A percentile compares a stretch with the other conserved stretches of the same genome.
These are phyloP conservation scores for Ceratosolen fusciceps DNA, from an alignment of 1,140 invertebrate species.

Conservation along the genomic window DNA sequence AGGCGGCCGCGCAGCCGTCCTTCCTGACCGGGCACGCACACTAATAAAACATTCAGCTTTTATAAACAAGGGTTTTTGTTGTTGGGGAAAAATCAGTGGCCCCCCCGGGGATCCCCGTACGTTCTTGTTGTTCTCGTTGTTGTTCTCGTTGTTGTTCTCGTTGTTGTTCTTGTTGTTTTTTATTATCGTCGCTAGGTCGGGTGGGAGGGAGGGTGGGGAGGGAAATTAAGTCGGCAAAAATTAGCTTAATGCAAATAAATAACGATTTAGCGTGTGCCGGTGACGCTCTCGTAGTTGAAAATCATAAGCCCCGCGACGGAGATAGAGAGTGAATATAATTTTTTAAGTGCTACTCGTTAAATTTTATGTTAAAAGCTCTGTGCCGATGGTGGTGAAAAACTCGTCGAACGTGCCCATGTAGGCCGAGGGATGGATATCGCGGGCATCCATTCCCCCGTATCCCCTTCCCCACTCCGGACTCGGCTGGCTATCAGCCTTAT, in stretches of 20 bases:
- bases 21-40: too few relatives aligned
- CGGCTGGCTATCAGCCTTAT: neutral
- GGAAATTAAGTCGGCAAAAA: neutral
- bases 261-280: constrained; percentile 1
- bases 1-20: too few relatives aligned
- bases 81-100: neutral
- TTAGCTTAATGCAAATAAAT: constrained; percentile 26
- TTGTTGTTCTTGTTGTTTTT: too few relatives aligned
- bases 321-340: constrained; percentile 24
- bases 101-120: neutral
- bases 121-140: too few relatives aligned
- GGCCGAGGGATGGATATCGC: neutral
- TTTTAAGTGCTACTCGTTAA: constrained; percentile 38
- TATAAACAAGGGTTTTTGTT: constrained; percentile 12
- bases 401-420: neutral
- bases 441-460: too few relatives aligned
- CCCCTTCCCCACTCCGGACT: neutral
- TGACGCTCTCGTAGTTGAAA: neutral
- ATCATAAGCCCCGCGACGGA: neutral
- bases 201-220: too few relatives aligned
- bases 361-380: constrained; percentile 22
- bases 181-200: too few relatives aligned
- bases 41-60: neutral
- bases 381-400: constrained; percentile 24
- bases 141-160: too few relatives aligned